Evolutionary conservation across 2,113 vertebrate species (phyloP), one percentile per base, ranked within the genome.

Genomic region (Erpornis zantholeuca): DNA sequence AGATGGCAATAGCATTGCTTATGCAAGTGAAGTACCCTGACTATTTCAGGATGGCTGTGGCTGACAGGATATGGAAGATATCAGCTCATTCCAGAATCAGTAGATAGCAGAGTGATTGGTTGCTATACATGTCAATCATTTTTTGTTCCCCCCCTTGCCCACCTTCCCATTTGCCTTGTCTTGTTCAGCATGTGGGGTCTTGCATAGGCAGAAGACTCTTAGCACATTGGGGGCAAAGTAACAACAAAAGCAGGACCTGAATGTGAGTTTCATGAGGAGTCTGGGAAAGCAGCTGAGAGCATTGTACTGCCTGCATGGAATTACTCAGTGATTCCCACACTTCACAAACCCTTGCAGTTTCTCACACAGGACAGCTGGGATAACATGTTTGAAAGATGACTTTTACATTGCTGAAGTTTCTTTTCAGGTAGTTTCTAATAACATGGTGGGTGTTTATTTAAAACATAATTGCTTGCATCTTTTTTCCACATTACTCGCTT

Each of bases 391-490:
- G n/a, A 66, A 63, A 63, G 73, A 78, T 38, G 9, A 36, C 75
- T 50, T 49, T 75, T 78, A 71, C 19, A 18, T 12, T 31, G 57
- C 45, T 76, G n/a, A 79, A 82, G 49, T 49, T 27, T 84, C 61
- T 65, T 80, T 76, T 88, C 70, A 91, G 90, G 81, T 86, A 82
- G 72, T 84, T 86, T 94, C 77, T 88, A 91, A 85, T 75, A 84
- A 71, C 23, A 49, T 0, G 0, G 12, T 70, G 24, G 23, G 29
- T 88, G 72, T 60, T 95, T 78, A 70, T 83, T 94, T 84, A 66
- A 77, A 59, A 63, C 49, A 12, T 69, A 89, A 80, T 85, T 83
- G 47, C 65, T 88, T 77, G 50, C 50, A 70, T 87, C 36, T 59
- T 73, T 80, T 71, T 35, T 31, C 35, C 53, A 19, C 7, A 4